phyloP scores from a whole-genome alignment of 2,797 vertebrate genomes.

The Tamandua tetradactyla region DNA sequence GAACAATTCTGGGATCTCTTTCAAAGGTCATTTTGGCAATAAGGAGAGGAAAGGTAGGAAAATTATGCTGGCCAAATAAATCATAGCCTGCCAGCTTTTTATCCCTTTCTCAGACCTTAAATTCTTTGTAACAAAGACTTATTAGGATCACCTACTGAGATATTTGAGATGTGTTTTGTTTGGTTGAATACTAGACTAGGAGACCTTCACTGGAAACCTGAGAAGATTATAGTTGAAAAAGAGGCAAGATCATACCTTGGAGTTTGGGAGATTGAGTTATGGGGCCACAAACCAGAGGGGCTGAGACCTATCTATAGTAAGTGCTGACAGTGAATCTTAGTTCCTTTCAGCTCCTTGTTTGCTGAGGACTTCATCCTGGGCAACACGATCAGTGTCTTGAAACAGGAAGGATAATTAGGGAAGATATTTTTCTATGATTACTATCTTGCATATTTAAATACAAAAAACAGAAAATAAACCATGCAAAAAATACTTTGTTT shows the following conservation, averaged over 20 bases:
- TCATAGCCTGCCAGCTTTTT: not conserved
- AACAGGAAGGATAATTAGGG: not conserved
- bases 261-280: not conserved
- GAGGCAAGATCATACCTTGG: not conserved
- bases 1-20: not conserved
- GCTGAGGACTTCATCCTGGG: not conserved
- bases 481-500: constrained; percentile 3
- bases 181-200: not conserved
- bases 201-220: not conserved
- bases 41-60: too few relatives aligned
- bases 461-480: not conserved
- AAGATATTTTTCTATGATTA: not conserved
- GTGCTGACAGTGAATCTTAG: not conserved
- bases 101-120: not conserved
- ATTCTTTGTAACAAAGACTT: not conserved
- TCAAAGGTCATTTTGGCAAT: constrained; percentile 11
- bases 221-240: constrained; percentile 10
- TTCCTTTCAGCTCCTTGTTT: not conserved
- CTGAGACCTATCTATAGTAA: not conserved
- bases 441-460: not conserved
- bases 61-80: not conserved
- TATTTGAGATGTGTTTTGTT: not conserved
- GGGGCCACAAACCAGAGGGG: not conserved
- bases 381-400: not conserved
- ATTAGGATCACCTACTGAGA: not conserved